phyloP scores from a whole-genome alignment of 2,888 invertebrate species.

The Himalopsyche kuldschensis region DNA sequence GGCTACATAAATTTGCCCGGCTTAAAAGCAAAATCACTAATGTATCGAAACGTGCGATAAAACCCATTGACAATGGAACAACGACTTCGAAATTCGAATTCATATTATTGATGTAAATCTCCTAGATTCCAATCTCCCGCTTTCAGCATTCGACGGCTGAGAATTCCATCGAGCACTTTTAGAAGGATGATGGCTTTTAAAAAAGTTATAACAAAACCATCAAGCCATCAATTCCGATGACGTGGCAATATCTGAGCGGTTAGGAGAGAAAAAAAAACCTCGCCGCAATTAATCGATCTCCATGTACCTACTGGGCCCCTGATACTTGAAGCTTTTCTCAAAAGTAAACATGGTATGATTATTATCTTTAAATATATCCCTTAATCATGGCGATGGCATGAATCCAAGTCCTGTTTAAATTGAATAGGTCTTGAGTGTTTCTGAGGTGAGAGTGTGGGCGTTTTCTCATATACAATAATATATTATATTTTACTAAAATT shows the following conservation, averaged over 20 bases:
- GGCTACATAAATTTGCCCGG: too few relatives aligned
- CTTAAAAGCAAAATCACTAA: not conserved
- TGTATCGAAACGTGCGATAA: not conserved
- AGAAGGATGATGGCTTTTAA: constrained; percentile 39
- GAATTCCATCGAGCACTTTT: constrained; percentile 27
- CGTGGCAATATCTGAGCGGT: constrained; percentile 30
- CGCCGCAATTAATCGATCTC: constrained; percentile 38
- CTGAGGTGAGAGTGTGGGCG: constrained; percentile 12
- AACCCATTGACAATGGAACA: not conserved
- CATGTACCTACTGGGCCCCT: not conserved
- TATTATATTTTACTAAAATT: not conserved
- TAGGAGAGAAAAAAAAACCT: constrained; percentile 23
- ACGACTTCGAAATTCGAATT: not conserved
- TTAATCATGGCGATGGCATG: constrained; percentile 16
- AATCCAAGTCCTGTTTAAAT: constrained; percentile 5
- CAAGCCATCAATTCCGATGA: constrained; percentile 40
- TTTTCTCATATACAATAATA: not conserved
- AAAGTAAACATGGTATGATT: constrained; percentile 35
- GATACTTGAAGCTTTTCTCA: constrained; percentile 2
- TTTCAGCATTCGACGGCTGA: constrained; percentile 10
- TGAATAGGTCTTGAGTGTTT: not conserved
- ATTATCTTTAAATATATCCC: constrained; percentile 36
- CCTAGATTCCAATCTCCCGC: constrained; percentile 23
- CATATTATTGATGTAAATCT: constrained; percentile 20
- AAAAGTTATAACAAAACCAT: constrained; percentile 40